phyloP scores from a whole-genome alignment of 2,888 invertebrate species.

The Exephanes ischioxanthus region DNA sequence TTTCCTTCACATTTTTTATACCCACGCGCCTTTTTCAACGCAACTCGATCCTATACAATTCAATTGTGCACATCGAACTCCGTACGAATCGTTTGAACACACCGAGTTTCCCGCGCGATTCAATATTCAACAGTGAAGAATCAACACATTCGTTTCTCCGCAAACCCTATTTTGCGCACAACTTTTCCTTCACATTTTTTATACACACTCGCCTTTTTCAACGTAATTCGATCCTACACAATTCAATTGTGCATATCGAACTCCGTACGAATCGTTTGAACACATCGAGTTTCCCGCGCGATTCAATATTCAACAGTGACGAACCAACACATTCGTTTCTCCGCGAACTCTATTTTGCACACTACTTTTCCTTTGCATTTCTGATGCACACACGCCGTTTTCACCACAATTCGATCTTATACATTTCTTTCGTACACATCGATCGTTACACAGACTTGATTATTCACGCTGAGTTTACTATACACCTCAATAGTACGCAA shows the following conservation, averaged over 20 bases:
- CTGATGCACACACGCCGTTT: not conserved
- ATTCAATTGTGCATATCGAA: not conserved
- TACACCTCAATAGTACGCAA: too few relatives aligned
- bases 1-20: not conserved
- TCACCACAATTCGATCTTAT: not conserved
- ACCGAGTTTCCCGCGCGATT: not conserved
- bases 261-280: not conserved
- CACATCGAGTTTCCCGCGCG: not conserved
- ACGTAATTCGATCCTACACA: not conserved
- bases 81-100: too few relatives aligned
- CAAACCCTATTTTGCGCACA: not conserved
- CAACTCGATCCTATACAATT: not conserved
- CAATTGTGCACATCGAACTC: too few relatives aligned
- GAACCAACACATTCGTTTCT: not conserved
- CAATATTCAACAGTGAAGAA: not conserved
- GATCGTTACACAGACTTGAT: too few relatives aligned
- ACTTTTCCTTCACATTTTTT: not conserved
- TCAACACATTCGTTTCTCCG: not conserved
- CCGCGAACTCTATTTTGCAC: not conserved
- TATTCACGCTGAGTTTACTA: too few relatives aligned
- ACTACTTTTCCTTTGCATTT: constrained; percentile 2
- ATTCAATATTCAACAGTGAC: not conserved
- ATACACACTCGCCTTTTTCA: not conserved
- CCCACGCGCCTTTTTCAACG: not conserved
- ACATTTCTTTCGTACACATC: not conserved